Base-by-base conservation (phyloP, 2,797 vertebrate species). In the Chanos chanos region DNA sequence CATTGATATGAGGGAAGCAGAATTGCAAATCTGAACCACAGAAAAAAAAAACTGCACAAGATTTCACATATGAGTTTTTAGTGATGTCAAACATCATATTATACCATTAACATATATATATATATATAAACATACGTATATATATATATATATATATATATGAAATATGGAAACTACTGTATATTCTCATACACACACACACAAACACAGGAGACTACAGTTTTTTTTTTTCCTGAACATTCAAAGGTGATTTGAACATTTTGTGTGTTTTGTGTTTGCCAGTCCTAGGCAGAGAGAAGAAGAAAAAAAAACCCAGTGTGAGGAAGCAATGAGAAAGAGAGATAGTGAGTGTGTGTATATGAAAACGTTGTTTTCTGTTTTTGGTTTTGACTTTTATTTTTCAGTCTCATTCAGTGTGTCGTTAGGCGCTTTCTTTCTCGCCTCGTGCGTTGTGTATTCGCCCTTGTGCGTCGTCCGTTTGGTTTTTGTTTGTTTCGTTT, bases 351-450 rank as follows among this genome's bases (percentile, higher is more conserved):
- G 50, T 53, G 50, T 55, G 70, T 34, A 30, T 10, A 33, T 81
- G 72, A 75, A 69, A 74, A 83, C 66, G 77, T 70, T 60, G n/a
- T n/a, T n/a, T 56, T 59, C 49, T 45, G 41, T 61, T 72, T 61
- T 72, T 49, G 40, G 22, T 19, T 66, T 73, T 69, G 64, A 8
- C 54, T 74, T 66, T 73, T 70, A 59, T 83, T 44, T 24, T 82
- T 77, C 83, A 18, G 16, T 78, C 85, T 80, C 82, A 83, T 83
- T 86, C 84, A 89, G 84, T 73, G 61, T 89, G 84, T 83, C 76
- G 83, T 74, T 56, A 33, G 81, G 58, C 74, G 48, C 60, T 70
- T 67, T 74, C 66, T 73, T 76, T 71, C 64, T 80, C 64, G 71
- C 84, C 86, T 67, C 67, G 66, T 66, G 75, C 75, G 79, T 76